Evolutionary conservation across 2,113 vertebrate genomes (phyloP).

Genomic region (Mola mola): DNA sequence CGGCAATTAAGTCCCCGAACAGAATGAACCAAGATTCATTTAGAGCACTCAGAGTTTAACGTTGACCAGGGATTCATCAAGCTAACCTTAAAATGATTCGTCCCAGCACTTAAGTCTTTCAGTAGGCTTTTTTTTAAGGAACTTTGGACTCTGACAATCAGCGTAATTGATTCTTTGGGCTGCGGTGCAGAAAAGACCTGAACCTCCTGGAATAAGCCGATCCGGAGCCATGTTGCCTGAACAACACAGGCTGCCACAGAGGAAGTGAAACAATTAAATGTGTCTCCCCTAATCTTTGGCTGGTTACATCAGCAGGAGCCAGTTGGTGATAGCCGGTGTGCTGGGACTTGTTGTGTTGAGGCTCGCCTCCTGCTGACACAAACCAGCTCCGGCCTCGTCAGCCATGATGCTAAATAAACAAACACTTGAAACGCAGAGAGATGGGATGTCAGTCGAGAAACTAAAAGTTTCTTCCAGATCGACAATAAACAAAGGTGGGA

Average conservation of each 20-base stretch:
- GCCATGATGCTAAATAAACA: background rate
- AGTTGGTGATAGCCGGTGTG: background rate
- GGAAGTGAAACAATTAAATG: slow-evolving; percentile 36
- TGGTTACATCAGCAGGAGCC: slow-evolving; percentile 17
- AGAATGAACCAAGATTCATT: too few species aligned
- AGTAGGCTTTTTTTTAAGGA: too few species aligned
- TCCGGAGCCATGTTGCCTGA: slow-evolving; percentile 1
- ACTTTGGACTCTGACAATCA: too few species aligned
- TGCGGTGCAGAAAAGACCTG: background rate
- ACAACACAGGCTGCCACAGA: slow-evolving; percentile 9
- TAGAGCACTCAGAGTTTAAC: too few species aligned
- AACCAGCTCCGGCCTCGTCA: slow-evolving; percentile 21
- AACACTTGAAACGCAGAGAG: background rate
- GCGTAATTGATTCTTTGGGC: background rate
- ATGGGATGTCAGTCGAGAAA: background rate
- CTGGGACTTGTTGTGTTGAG: background rate
- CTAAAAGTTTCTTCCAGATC: too few species aligned
- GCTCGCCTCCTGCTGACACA: slow-evolving; percentile 37
- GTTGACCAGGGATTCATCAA: too few species aligned
- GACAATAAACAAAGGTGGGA: too few species aligned
- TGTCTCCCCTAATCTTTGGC: slow-evolving; percentile 45
- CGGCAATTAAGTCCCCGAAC: too few species aligned
- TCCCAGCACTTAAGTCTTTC: too few species aligned
- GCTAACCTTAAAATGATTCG: too few species aligned
- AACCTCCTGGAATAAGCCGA: too few species aligned